A percentile compares a stretch with the other conserved stretches of the same genome.
Conservation (phyloP, 1,140 invertebrate genomes). For the Nixonia krombeini region DNA sequence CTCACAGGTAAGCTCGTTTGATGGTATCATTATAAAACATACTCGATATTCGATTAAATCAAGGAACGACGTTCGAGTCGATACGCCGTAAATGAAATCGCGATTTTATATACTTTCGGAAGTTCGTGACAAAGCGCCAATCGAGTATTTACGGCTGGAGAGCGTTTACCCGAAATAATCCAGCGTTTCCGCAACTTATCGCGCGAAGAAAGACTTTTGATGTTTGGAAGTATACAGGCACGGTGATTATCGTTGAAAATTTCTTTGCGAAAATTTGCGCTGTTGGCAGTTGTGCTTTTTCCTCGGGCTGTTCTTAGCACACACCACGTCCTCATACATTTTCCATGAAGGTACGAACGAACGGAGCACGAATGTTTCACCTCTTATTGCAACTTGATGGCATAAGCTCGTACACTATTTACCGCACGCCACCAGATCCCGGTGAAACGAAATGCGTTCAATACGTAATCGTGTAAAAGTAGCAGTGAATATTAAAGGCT, state of each 20-base stretch:
- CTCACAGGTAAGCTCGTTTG: too few relatives aligned
- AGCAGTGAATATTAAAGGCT: slow-evolving; percentile 38
- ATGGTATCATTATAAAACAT: too few relatives aligned
- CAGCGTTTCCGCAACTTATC: too few relatives aligned
- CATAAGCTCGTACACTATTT: slow-evolving; percentile 44
- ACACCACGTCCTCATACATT: slow-evolving; percentile 59
- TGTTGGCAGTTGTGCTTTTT: slow-evolving; percentile 28
- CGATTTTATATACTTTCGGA: too few relatives aligned
- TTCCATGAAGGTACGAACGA: slow-evolving; percentile 54
- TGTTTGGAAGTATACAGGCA: slow-evolving; percentile 18
- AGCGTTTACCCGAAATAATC: too few relatives aligned
- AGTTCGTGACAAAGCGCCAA: too few relatives aligned
- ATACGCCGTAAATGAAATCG: too few relatives aligned
- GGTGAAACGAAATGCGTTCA: slow-evolving; percentile 23
- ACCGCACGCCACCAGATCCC: slow-evolving; percentile 29
- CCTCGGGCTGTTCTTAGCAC: slow-evolving; percentile 21
- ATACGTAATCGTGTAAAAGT: slow-evolving; percentile 39
- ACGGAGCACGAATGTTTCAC: slow-evolving; percentile 40
- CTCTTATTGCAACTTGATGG: slow-evolving; percentile 40
- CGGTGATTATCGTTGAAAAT: slow-evolving; percentile 27
- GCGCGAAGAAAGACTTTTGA: too few relatives aligned
- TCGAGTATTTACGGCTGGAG: too few relatives aligned
- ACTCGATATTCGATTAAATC: too few relatives aligned
- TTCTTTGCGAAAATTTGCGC: slow-evolving; percentile 31
- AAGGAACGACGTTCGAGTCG: too few relatives aligned